Conservation (phyloP, 1,140 invertebrate genomes). For the Heliconius melpomene region DNA sequence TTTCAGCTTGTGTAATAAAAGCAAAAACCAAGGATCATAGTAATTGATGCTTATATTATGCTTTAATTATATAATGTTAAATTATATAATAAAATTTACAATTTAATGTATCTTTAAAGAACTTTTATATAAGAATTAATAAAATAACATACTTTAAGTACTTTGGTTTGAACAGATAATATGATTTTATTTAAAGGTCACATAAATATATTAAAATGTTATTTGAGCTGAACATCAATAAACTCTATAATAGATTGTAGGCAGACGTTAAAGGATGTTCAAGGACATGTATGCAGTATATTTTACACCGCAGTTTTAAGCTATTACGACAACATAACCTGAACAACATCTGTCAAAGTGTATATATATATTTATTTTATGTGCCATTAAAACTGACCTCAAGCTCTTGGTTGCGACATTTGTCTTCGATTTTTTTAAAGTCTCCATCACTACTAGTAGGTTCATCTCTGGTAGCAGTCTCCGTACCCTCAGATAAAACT, state of each 20-base stretch:
- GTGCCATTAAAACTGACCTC: slow-evolving; percentile 81
- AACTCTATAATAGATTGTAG: not conserved
- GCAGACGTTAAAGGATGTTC: slow-evolving; percentile 3
- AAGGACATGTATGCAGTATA: slow-evolving; percentile 15
- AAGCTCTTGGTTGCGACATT: slow-evolving; percentile 83
- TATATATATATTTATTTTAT: slow-evolving; percentile 45
- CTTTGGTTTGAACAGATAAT: not conserved
- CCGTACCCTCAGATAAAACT: slow-evolving; percentile 84
- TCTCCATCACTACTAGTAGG: slow-evolving; percentile 65
- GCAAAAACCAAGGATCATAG: no score
- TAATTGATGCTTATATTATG: no score
- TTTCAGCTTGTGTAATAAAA: no score
- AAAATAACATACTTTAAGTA: not conserved
- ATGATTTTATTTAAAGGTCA: not conserved
- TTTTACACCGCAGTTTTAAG: slow-evolving; percentile 19
- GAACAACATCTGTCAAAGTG: slow-evolving; percentile 58
- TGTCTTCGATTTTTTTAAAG: slow-evolving; percentile 82
- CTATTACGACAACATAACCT: slow-evolving; percentile 67
- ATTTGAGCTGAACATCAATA: not conserved
- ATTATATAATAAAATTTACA: no score
- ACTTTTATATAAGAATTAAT: not conserved
- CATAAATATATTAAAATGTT: not conserved
- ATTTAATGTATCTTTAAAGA: no score
- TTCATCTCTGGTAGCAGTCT: slow-evolving; percentile 81
- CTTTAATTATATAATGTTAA: no score